Evolutionary conservation across 2,797 vertebrate genomes (phyloP), one percentile per base, ranked within the genome.

Genomic region (Hydrolagus colliei): DNA sequence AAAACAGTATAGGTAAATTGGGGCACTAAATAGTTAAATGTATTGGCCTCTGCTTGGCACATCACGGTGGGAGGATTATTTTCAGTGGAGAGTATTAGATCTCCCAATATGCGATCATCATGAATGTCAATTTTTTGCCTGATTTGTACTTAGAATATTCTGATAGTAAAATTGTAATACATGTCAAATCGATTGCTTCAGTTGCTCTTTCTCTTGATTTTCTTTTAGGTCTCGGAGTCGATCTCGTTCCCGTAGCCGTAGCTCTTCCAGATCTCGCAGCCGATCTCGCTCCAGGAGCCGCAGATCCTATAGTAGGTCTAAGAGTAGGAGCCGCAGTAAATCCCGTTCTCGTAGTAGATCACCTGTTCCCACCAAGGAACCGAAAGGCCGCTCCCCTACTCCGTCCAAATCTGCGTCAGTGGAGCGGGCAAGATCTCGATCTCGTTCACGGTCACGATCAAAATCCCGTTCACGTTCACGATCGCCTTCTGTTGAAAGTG

Each of bases 231-330:
- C 94, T 88, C 89, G 94, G 86, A 95, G 94, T 91, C 93, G 96
- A 90, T 97, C 96, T 16, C 95, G 96, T 72, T 98, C 96, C 0
- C 93, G 95, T 52, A 98, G 95, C 74, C 93, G 95, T 85, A 97
- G 96, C 91, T 98, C 96, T 0, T 98, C 97, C 0, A 93, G 96
- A 6, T 97, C 96, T 2, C 94, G 93, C 65, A 95, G 94, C 88
- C 92, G 93, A 9, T 95, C 94, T 20, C 93, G 93, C 0, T 94
- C 93, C 27, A 92, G 92, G 86, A 95, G 94, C 90, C 92, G 93
- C 88, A 95, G 93, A 87, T 94, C 95, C 86, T 94, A 94, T 90
- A 95, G 94, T 88, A 91, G 94, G 59, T 95, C 94, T 4, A 91
- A 94, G 79, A 97, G 94, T 16, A 82, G 94, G 88, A 95, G 95